Base-by-base conservation (phyloP, 1,140 invertebrate genomes). In the Zaprionus africanus region DNA sequence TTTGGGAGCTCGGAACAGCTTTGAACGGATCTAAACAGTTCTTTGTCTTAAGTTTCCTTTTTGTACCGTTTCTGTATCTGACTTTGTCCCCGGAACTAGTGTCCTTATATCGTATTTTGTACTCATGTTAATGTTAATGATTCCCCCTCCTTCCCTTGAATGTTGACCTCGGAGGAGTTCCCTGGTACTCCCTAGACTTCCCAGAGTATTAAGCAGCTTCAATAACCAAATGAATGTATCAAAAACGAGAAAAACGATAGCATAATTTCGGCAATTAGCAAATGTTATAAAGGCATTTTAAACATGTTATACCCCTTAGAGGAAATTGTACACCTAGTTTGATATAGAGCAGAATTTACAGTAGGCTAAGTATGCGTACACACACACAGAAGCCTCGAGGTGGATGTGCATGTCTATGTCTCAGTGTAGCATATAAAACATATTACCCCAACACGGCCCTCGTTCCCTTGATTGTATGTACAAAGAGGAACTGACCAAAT, bases 201-300 rank as follows among this genome's bases (percentile, higher is more conserved):
- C 67, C 76, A 63, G 84, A 86, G 83, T 86, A 86, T 86, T 86
- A 86, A 63, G 78, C 77, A 68, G 72, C 75, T 70, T 68, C 68
- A 75, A 78, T 74, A 83, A 66, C 77, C 79, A 83, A 84, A 84
- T 63, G 60, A 86, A 79, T 61, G 24, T 41, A 60, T 15, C 24
- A 31, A 67, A 15, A 68, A 59, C 1, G 24, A 60, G 9, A 51
- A 66, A 63, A 63, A 41, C 31, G 38, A 26, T 87, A 86, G 83
- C 49, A 78, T 83, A 87, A 87, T 83, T 83, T 88, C 57, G 78
- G 77, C 80, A 78, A 83, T 88, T 87, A 72, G 74, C 67, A 60
- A 87, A 86, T 86, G 65, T 86, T 86, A 78, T 62, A 71, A 71
- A 64, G 34, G 64, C 71, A 74, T 74, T 74, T 74, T 62, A 28